These are phyloP conservation scores for Drosophila subquinaria DNA, from an alignment of 2,888 invertebrate species.

Conservation along the genomic window DNA sequence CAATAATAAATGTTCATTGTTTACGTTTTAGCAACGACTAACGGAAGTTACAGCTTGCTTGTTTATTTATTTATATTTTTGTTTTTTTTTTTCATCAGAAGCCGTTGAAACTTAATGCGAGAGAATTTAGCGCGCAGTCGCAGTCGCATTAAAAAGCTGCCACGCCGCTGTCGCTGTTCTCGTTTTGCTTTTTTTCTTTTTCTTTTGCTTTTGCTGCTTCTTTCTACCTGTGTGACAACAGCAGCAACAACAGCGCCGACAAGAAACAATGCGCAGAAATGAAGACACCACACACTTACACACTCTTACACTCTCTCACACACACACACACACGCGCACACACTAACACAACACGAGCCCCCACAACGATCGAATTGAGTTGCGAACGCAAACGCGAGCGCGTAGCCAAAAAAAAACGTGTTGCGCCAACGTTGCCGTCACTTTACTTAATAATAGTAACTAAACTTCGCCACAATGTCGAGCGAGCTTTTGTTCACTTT, in stretches of 20 bases:
- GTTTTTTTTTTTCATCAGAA: constrained; percentile 18
- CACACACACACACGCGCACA: constrained; percentile 12
- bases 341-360: constrained; percentile 39
- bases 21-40: constrained; percentile 50
- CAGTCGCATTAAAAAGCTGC: constrained; percentile 44
- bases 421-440: constrained; percentile 70
- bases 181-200: constrained; percentile 32
- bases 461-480: constrained; percentile 52
- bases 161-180: constrained; percentile 49
- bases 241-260: constrained; percentile 32
- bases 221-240: constrained; percentile 44
- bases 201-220: constrained; percentile 28
- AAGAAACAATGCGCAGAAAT: constrained; percentile 39
- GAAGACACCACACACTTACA: constrained; percentile 46
- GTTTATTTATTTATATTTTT: constrained; percentile 22
- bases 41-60: constrained; percentile 65
- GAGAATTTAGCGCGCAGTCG: constrained; percentile 49
- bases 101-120: constrained; percentile 22
- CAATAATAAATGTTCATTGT: constrained; percentile 50
- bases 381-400: constrained; percentile 51
- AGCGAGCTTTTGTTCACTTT: constrained; percentile 44
- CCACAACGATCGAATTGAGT: constrained; percentile 53
- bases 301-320: background rate
- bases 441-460: constrained; percentile 83
- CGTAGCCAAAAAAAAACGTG: constrained; percentile 52